Percentiles rank a stretch among this genome's conserved stretches.
phyloP scores from a whole-genome alignment of 2,797 vertebrate species.

The Cuculus canorus region DNA sequence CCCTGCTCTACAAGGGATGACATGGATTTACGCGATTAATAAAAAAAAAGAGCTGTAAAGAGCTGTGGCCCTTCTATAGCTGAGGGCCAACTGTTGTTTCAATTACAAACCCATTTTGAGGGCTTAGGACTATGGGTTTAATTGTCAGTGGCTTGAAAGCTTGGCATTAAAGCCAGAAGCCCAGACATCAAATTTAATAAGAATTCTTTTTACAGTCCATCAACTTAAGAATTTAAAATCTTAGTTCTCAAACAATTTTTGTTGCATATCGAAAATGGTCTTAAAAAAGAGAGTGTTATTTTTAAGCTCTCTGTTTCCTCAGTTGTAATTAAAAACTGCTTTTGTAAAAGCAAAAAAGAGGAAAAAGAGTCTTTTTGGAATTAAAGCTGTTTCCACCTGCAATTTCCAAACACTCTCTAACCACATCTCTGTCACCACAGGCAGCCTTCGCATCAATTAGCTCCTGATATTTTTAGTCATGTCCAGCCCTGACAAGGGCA shows the following conservation, averaged over 20 bases:
- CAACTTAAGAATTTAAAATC: neutral
- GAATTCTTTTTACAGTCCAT: no score
- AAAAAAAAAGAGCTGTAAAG: no score
- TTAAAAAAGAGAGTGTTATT: neutral
- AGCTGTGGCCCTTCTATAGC: neutral
- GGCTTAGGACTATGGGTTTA: constrained; percentile 38
- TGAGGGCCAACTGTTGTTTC: neutral
- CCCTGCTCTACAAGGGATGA: neutral
- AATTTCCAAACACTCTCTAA: neutral
- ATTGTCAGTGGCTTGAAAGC: constrained; percentile 25
- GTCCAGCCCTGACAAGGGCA: neutral
- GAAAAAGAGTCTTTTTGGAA: neutral
- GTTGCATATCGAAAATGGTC: rapidly evolving
- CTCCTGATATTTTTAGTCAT: neutral
- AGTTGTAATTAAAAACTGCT: neutral
- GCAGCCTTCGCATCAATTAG: neutral
- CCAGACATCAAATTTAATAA: neutral
- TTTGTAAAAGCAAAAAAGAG: rapidly evolving
- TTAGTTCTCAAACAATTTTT: neutral
- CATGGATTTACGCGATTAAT: neutral
- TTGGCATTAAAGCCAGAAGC: constrained; percentile 14
- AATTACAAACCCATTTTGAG: constrained; percentile 11
- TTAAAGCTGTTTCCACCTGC: neutral
- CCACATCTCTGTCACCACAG: rapidly evolving
- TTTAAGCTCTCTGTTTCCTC: neutral